Evolutionary conservation across 2,888 invertebrate genomes (phyloP).

Genomic region (Cataglyphis rosenhaueri): DNA sequence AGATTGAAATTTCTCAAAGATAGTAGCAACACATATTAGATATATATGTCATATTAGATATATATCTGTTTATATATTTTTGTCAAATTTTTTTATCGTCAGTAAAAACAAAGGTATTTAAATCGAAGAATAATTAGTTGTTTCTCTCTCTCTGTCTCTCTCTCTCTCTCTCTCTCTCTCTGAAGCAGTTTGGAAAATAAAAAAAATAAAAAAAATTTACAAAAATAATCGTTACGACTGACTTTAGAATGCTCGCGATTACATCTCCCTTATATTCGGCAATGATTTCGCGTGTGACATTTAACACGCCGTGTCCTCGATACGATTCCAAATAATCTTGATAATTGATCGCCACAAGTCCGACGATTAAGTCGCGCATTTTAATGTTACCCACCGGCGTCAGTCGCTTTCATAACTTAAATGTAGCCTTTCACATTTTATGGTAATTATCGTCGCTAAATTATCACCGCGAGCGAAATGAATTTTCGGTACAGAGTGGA

Average conservation of each 20-base stretch:
- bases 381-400: constrained; percentile 67
- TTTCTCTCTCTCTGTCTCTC: constrained; percentile 27
- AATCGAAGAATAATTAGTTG: constrained; percentile 54
- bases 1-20: background rate
- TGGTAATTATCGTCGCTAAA: constrained; percentile 70
- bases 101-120: constrained; percentile 57
- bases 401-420: constrained; percentile 73
- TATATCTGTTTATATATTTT: constrained; percentile 32
- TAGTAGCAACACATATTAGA: background rate
- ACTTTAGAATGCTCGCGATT: constrained; percentile 32
- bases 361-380: constrained; percentile 71
- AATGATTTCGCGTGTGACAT: constrained; percentile 50
- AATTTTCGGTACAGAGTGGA: constrained; percentile 69
- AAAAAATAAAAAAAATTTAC: constrained; percentile 45
- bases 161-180: too few relatives aligned
- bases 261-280: constrained; percentile 45
- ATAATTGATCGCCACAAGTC: constrained; percentile 71
- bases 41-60: background rate
- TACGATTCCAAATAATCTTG: constrained; percentile 75
- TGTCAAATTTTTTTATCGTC: constrained; percentile 51
- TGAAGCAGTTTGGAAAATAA: background rate
- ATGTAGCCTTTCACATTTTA: constrained; percentile 71
- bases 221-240: constrained; percentile 25
- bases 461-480: constrained; percentile 71
- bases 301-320: constrained; percentile 63